Base-by-base conservation (phyloP, 1,140 invertebrate genomes). In the Oncopodura yosiiana region DNA sequence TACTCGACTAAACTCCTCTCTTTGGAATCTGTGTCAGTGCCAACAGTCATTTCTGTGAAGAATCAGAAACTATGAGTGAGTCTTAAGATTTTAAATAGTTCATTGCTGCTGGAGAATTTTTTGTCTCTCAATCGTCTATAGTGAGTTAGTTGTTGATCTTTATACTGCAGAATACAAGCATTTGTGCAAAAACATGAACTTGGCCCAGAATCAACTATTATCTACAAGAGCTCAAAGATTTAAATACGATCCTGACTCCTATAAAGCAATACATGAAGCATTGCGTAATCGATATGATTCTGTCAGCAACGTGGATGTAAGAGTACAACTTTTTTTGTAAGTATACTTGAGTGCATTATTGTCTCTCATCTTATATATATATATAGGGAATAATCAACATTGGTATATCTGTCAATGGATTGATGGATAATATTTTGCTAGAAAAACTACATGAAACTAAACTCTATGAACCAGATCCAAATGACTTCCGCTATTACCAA, bases 401-500 rank as follows among this genome's bases (percentile, higher is more conserved):
- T 38, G 57, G 57, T 1, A 59, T 52, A 12, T 51, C 57, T 14
- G 52, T 59, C 2, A 53, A 34, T 32, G 55, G 46, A 30, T 34
- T 59, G 4, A 59, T 59, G 57, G 57, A 59, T 24, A 39, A 59
- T 27, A 29, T 59, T 36, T 54, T 39, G 46, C 14, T 49, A 14
- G 37, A 49, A 14, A 32, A 39, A 21, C 29, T 59, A n/a, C 5
- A 30, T 30, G 45, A 32, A 14, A 27, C 27, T 26, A 12, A 19
- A 2, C 0, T 38, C n/a, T 49, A 24, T 18, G 21, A 49, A 24
- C 43, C 45, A 34, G 24, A 36, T n/a, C 37, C 12, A 8, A 45
- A n/a, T 8, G 41, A 54, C 32, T 59, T 49, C 34, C 44, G 57
- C n/a, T 59, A 59, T 30, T 59, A 59, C 18, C 51, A 53, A 44